Conservation (phyloP, 2,888 invertebrate species). For the Euspilapteryx auroguttella region DNA sequence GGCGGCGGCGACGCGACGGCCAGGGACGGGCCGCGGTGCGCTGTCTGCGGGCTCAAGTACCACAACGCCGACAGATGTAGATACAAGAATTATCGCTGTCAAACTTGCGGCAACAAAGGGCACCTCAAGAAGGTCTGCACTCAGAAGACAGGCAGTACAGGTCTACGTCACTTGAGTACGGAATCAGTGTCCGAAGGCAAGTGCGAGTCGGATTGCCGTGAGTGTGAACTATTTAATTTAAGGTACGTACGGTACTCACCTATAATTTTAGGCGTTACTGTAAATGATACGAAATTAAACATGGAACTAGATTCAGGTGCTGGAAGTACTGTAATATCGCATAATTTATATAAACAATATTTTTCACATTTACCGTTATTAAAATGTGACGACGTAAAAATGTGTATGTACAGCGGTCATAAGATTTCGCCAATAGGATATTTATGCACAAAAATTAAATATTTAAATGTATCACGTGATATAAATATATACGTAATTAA, state of each 20-base stretch:
- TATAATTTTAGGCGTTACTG: not conserved
- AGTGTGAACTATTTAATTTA: slow-evolving; percentile 7
- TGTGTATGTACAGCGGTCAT: slow-evolving; percentile 7
- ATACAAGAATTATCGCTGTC: slow-evolving; percentile 6
- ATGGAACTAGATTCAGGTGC: slow-evolving; percentile 6
- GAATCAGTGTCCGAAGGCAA: slow-evolving; percentile 2
- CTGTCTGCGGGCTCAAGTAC: slow-evolving; percentile 6
- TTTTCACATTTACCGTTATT: not conserved
- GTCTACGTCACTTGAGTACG: slow-evolving; percentile 1
- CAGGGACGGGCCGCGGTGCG: slow-evolving; percentile 4
- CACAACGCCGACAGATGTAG: slow-evolving; percentile 6
- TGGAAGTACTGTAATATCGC: slow-evolving; percentile 1
- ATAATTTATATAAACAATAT: slow-evolving; percentile 1
- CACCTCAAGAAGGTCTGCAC: slow-evolving; percentile 7
- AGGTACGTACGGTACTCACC: not conserved
- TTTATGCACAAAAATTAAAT: no score
- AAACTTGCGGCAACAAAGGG: slow-evolving; percentile 6
- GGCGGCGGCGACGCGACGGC: slow-evolving; percentile 3
- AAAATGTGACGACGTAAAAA: not conserved
- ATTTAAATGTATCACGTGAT: no score
- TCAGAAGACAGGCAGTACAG: not conserved
- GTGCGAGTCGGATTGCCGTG: slow-evolving; percentile 10
- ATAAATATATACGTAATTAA: no score
- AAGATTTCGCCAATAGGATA: slow-evolving; percentile 6
- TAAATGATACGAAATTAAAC: not conserved